Evolutionary conservation across 2,797 vertebrate genomes (phyloP), one percentile per base, ranked within the genome.

Genomic region (Thalassophryne amazonica): DNA sequence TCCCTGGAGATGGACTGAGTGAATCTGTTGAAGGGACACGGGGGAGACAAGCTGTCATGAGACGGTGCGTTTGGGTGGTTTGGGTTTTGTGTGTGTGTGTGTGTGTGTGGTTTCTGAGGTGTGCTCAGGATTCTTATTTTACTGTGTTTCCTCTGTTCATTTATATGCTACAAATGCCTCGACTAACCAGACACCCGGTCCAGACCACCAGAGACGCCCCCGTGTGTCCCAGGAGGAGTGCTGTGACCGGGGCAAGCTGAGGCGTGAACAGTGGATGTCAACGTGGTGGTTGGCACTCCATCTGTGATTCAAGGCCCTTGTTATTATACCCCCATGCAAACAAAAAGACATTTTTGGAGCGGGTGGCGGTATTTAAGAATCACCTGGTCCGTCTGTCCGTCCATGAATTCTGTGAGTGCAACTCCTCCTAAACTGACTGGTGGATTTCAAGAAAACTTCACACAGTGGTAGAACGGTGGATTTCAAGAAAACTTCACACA

Each of bases 211-310:
- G 65, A 70, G 76, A 69, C 79, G 71, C 77, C 82, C 79, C 58
- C 60, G 37, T 4, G 6, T 1, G 66, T 81, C 82, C 73, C 82
- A 66, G 71, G 82, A 81, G 82, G 72, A 66, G 47, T 27, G 63
- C 64, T 69, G 62, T 73, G 77, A 78, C 65, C 68, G 56, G 79
- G 79, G 70, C 76, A 81, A 50, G 20, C 36, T 38, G 39, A 60
- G 55, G 40, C 25, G 29, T 64, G 38, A 45, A 4, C 30, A 1
- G 50, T 36, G 41, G 19, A 39, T 31, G 34, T 56, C 24, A 50
- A 67, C 37, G 22, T 54, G 47, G 52, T 72, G 72, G 58, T 73
- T 66, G 69, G 55, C 63, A 69, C 60, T 74, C 70, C n/a, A n/a
- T n/a, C n/a, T n/a, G n/a, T n/a, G n/a, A n/a, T n/a, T n/a, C n/a